A percentile compares a stretch with the other conserved stretches of the same genome.
phyloP scores from a whole-genome alignment of 35 echinoderm and acorn worm genomes.

The Patiria miniata region DNA sequence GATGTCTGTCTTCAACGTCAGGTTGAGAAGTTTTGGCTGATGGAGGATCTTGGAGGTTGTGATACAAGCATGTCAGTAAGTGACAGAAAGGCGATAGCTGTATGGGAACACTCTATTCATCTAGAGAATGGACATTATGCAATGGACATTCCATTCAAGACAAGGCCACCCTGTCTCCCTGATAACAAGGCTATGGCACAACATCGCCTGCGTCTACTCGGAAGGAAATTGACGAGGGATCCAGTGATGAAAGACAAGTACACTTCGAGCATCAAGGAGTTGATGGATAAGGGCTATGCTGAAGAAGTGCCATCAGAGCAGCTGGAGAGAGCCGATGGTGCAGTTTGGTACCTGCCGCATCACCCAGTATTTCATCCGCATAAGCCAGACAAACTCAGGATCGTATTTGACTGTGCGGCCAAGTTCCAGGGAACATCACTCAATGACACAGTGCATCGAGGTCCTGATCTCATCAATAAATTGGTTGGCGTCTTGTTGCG shows the following conservation, averaged over 20 bases:
- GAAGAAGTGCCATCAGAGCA: conserved; percentile 23
- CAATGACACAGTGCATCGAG: conserved; percentile 57
- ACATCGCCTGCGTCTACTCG: background rate
- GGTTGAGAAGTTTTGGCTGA: too few species aligned
- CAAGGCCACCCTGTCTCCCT: too few species aligned
- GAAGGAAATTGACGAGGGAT: conserved; percentile 1
- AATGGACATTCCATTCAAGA: too few species aligned
- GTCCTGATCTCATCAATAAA: conserved; percentile 75
- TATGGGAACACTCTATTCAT: too few species aligned
- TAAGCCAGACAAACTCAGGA: background rate
- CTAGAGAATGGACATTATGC: too few species aligned
- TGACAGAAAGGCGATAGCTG: too few species aligned
- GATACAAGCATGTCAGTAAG: too few species aligned
- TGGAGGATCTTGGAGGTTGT: too few species aligned
- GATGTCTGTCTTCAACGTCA: too few species aligned
- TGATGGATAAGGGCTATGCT: conserved; percentile 39
- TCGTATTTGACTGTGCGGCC: conserved; percentile 27
- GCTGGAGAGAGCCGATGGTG: too few species aligned
- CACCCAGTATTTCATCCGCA: background rate
- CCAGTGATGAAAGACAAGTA: conserved; percentile 24
- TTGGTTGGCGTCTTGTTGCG: conserved; percentile 60
- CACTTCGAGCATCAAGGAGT: background rate
- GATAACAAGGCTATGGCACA: too few species aligned
- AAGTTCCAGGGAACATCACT: conserved; percentile 44
- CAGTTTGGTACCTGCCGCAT: background rate